Conservation (phyloP, 2,113 vertebrate genomes). For the Ascaphus truei region DNA sequence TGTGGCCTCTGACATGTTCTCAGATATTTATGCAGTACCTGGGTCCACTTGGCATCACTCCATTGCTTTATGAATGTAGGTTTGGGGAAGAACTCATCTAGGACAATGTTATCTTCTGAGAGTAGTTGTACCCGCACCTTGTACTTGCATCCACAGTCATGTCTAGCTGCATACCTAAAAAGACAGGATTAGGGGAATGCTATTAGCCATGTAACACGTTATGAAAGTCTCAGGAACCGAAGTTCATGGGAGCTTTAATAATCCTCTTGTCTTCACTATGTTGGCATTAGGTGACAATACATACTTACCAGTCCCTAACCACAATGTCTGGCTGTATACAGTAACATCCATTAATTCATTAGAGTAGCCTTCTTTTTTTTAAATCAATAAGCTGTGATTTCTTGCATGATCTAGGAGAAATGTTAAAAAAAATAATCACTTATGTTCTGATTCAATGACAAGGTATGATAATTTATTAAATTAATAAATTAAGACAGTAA, state of each 20-base stretch:
- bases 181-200: background rate
- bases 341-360: slow-evolving; percentile 66
- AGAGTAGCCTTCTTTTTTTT: slow-evolving; percentile 65
- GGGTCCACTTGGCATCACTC: slow-evolving; percentile 52
- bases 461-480: too few species aligned
- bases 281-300: too few species aligned
- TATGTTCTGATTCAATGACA: too few species aligned
- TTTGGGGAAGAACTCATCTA: slow-evolving; percentile 50
- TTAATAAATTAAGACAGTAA: too few species aligned
- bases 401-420: slow-evolving; percentile 62
- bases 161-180: slow-evolving; percentile 55
- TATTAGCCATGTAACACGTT: too few species aligned
- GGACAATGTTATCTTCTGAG: slow-evolving; percentile 40
- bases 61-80: slow-evolving; percentile 53
- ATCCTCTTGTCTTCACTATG: too few species aligned
- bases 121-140: slow-evolving; percentile 48
- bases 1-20: too few species aligned
- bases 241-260: too few species aligned
- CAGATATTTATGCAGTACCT: too few species aligned
- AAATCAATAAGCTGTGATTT: slow-evolving; percentile 82
- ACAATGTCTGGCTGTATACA: slow-evolving; percentile 70
- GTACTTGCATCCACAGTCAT: slow-evolving; percentile 61
- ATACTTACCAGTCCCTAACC: slow-evolving; percentile 84
- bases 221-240: too few species aligned
- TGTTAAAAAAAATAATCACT: too few species aligned